Evolutionary conservation across 2,797 vertebrate species (phyloP).

Genomic region (Pipistrellus kuhlii): DNA sequence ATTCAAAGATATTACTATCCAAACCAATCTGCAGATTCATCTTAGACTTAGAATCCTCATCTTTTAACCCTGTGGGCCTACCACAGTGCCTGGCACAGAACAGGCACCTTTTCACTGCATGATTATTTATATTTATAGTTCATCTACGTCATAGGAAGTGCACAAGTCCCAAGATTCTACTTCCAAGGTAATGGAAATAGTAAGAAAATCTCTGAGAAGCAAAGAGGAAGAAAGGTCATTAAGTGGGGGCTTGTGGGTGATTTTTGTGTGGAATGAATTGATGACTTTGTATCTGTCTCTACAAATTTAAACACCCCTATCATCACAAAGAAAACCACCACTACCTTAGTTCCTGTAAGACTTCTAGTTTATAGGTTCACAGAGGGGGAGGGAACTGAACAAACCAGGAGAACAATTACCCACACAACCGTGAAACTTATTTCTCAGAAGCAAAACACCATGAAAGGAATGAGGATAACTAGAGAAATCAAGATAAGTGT

Average conservation of each 20-base stretch:
- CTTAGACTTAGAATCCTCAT: slow-evolving; percentile 9
- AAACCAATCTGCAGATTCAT: slow-evolving; percentile 34
- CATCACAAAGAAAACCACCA: slow-evolving; percentile 57
- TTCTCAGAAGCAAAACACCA: neutral
- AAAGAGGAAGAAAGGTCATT: slow-evolving; percentile 46
- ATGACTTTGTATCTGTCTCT: slow-evolving; percentile 36
- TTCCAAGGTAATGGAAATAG: slow-evolving; percentile 52
- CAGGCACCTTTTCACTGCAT: neutral
- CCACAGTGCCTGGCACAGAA: slow-evolving; percentile 35
- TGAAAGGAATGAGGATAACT: neutral
- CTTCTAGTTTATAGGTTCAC: neutral
- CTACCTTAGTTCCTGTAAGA: slow-evolving; percentile 13
- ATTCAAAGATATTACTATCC: neutral
- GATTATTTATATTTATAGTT: neutral
- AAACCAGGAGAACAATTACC: slow-evolving; percentile 25
- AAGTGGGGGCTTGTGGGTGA: neutral
- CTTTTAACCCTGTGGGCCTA: slow-evolving; percentile 19
- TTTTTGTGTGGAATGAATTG: slow-evolving; percentile 5
- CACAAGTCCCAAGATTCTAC: slow-evolving; percentile 35
- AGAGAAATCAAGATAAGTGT: neutral
- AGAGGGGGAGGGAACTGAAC: slow-evolving; percentile 36
- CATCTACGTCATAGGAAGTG: slow-evolving; percentile 15
- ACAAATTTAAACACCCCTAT: slow-evolving; percentile 42
- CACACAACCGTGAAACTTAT: neutral
- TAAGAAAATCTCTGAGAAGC: slow-evolving; percentile 32